phyloP scores from a whole-genome alignment of 2,888 invertebrate genomes.

The Drosophila melanosoma region DNA sequence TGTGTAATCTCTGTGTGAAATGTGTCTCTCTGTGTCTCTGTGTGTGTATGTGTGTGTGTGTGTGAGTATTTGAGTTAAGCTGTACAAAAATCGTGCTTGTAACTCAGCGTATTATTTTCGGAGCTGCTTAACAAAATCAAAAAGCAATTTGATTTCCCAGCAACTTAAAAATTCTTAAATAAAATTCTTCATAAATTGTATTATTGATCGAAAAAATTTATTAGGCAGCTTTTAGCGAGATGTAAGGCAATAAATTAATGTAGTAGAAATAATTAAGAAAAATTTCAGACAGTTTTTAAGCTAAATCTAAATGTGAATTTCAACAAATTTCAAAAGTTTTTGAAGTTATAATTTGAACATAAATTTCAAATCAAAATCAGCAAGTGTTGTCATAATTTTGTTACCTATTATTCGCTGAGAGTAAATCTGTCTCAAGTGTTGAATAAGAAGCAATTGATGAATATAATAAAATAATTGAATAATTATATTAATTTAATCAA shows the following conservation, averaged over 20 bases:
- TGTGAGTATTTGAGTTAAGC: slow-evolving; percentile 20
- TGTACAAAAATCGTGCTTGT: slow-evolving; percentile 31
- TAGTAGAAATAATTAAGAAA: not conserved
- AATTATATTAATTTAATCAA: not conserved
- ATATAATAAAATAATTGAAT: not conserved
- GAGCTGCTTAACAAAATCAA: slow-evolving; percentile 40
- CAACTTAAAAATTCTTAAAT: slow-evolving; percentile 4
- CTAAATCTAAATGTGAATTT: not conserved
- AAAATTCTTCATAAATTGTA: not conserved
- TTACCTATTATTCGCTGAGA: not conserved
- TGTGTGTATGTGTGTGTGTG: slow-evolving; percentile 1
- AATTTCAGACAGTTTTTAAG: not conserved
- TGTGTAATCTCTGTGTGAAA: slow-evolving; percentile 60
- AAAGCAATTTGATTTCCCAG: slow-evolving; percentile 36
- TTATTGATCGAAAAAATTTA: not conserved
- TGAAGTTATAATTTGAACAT: not conserved
- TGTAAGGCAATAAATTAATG: not conserved
- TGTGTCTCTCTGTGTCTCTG: not conserved
- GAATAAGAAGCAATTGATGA: not conserved
- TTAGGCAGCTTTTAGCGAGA: not conserved
- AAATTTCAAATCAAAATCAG: not conserved
- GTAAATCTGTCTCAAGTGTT: not conserved
- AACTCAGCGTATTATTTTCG: slow-evolving; percentile 15
- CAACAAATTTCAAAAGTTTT: not conserved
- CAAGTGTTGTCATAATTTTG: too few species aligned